A percentile compares a stretch with the other conserved stretches of the same genome.
phyloP scores from a whole-genome alignment of 2,113 vertebrate species.

The Geothlypis trichas region DNA sequence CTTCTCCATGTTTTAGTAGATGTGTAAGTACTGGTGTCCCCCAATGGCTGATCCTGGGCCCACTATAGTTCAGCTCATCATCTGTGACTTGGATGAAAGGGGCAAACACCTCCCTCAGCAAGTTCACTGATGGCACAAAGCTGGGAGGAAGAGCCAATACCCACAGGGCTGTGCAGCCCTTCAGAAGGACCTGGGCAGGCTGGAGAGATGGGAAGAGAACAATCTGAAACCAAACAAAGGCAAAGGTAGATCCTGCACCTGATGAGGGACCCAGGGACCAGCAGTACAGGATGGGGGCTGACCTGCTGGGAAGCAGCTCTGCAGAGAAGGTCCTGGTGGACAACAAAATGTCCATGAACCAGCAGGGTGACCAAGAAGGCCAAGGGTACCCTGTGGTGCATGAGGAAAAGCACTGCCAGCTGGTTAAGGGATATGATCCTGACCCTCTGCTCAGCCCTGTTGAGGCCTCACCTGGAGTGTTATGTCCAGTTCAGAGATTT shows the following conservation, averaged over 20 bases:
- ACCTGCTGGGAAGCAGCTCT: neutral
- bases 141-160: neutral
- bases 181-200: neutral
- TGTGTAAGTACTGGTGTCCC: neutral
- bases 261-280: neutral
- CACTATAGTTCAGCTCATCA: neutral
- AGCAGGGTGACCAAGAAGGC: neutral
- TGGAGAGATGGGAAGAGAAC: neutral
- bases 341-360: neutral
- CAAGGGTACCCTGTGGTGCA: neutral
- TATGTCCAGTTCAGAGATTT: neutral
- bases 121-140: neutral
- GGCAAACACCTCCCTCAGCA: neutral
- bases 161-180: neutral
- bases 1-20: neutral
- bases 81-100: neutral
- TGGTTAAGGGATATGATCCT: neutral
- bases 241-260: neutral
- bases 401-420: neutral
- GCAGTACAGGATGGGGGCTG: too few species aligned
- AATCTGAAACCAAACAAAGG: neutral
- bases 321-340: neutral
- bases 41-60: neutral
- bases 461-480: neutral
- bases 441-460: neutral